Conservation (phyloP, 2,113 vertebrate species). For the Serinus canaria region DNA sequence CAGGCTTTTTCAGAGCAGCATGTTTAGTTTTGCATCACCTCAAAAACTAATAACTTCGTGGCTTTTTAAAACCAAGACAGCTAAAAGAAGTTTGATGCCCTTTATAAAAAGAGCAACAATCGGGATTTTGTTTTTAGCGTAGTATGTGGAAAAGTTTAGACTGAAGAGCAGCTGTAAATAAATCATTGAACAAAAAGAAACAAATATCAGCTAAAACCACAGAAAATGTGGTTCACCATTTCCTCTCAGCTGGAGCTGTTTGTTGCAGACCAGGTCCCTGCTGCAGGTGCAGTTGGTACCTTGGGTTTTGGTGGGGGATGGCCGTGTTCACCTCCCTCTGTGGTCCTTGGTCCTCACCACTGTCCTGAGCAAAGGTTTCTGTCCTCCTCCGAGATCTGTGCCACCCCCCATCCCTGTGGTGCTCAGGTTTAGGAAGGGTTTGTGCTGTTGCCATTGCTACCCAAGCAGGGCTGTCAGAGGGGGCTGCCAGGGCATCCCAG, state of each 20-base stretch:
- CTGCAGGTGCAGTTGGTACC: background rate
- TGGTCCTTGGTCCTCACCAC: rapidly evolving
- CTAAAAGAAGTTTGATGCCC: background rate
- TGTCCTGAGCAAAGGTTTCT: background rate
- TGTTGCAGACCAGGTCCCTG: background rate
- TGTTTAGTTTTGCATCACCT: slow-evolving; percentile 57
- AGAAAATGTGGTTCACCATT: background rate
- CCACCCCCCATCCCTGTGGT: rapidly evolving
- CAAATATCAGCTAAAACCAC: background rate
- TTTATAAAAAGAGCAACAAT: rapidly evolving
- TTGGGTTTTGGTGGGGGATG: background rate
- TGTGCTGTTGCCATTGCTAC: rapidly evolving
- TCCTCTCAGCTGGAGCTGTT: background rate
- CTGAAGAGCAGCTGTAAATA: background rate
- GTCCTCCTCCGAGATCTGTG: background rate
- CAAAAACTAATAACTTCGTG: background rate
- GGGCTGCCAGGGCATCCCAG: background rate
- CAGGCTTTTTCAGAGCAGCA: slow-evolving; percentile 11
- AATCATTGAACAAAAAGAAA: background rate
- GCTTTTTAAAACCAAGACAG: background rate
- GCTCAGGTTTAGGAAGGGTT: background rate
- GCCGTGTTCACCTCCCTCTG: rapidly evolving
- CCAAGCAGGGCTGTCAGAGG: background rate
- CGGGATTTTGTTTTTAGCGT: background rate
- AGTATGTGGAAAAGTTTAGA: background rate